A percentile compares a stretch with the other conserved stretches of the same genome.
Conservation (phyloP, 2,113 vertebrate species). For the Albula goreensis region DNA sequence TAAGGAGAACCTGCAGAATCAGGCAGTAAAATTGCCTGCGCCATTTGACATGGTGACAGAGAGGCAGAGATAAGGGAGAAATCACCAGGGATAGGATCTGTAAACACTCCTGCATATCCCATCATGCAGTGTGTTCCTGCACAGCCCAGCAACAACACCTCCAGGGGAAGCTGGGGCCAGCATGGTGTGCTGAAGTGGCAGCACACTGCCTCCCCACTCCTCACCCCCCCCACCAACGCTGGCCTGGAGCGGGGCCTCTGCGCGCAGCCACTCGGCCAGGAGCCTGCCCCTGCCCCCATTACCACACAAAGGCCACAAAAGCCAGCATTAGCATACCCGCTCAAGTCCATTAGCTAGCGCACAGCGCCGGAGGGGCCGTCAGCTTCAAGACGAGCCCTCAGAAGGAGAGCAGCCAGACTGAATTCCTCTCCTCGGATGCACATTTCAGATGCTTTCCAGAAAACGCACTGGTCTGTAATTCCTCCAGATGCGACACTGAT, state of each 20-base stretch:
- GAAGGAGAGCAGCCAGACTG: neutral
- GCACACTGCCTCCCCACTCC: neutral
- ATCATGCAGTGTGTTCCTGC: neutral
- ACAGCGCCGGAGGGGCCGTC: neutral
- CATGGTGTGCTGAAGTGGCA: neutral
- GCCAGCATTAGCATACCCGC: too few species aligned
- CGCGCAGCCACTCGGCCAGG: neutral
- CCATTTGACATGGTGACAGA: neutral
- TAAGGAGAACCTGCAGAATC: neutral
- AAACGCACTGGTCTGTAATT: neutral
- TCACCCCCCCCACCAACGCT: neutral
- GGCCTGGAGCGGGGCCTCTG: neutral
- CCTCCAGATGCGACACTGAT: too few species aligned
- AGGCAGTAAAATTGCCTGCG: neutral
- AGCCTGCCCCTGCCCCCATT: too few species aligned
- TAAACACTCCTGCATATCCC: neutral
- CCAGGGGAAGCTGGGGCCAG: neutral
- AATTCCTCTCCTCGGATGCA: neutral
- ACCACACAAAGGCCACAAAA: too few species aligned
- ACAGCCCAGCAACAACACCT: neutral
- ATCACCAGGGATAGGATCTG: neutral
- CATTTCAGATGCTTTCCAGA: neutral
- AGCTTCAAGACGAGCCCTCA: neutral
- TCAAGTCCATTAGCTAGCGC: neutral
- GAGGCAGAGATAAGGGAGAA: neutral